Percentiles rank a stretch among this genome's conserved stretches.
Conservation (phyloP, 1,140 invertebrate genomes). For the Megalopta genalis region DNA sequence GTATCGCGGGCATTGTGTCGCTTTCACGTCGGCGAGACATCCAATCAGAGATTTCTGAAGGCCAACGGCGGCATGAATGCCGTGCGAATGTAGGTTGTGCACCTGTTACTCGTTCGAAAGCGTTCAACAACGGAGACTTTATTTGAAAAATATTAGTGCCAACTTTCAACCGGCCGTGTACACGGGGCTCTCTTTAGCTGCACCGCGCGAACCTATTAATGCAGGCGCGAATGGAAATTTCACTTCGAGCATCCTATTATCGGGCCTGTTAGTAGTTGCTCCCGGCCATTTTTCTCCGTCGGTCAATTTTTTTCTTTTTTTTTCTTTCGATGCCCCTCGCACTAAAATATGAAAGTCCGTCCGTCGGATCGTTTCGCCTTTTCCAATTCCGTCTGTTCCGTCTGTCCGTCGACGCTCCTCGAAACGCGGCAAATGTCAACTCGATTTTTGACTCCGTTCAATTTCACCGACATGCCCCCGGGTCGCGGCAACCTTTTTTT, state of each 20-base stretch:
- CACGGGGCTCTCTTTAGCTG: conserved; percentile 4
- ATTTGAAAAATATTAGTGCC: conserved; percentile 38
- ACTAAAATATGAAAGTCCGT: background rate
- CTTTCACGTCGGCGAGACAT: background rate
- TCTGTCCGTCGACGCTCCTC: too few species aligned
- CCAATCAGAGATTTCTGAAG: conserved; percentile 48
- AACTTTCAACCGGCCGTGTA: background rate
- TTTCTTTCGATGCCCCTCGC: too few species aligned
- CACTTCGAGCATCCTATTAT: background rate
- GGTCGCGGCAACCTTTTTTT: too few species aligned
- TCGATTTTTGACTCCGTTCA: too few species aligned
- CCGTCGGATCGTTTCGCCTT: background rate
- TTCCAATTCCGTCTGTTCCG: too few species aligned
- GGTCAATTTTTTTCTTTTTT: too few species aligned
- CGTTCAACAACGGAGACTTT: conserved; percentile 40
- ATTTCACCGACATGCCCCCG: too few species aligned
- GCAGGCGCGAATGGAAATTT: conserved; percentile 8
- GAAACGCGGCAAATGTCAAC: too few species aligned
- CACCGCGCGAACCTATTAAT: background rate
- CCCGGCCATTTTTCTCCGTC: background rate
- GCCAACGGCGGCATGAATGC: conserved; percentile 13
- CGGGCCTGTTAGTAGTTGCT: background rate
- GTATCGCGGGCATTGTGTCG: background rate
- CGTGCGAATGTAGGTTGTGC: conserved; percentile 45
- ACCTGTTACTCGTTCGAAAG: conserved; percentile 40